Percentiles rank a stretch among this genome's conserved stretches.
These are phyloP conservation scores for Synanthedon vespiformis DNA, from an alignment of 2,888 invertebrate genomes.

Conservation along the genomic window DNA sequence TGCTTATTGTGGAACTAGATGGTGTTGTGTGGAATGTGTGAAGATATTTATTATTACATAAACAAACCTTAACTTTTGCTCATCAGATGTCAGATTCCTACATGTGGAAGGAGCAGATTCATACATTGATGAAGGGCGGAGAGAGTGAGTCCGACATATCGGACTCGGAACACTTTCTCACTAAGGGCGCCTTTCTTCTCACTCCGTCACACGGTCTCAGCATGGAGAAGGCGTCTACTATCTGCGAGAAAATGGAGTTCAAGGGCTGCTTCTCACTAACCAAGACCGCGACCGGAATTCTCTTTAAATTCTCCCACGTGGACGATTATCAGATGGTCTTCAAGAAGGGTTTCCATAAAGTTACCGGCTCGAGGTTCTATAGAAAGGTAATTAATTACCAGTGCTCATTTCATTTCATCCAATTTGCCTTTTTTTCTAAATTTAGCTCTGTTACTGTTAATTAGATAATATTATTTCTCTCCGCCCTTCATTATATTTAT, in stretches of 20 bases:
- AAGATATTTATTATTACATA: too few species aligned
- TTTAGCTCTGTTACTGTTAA: background rate
- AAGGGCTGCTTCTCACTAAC: constrained; percentile 88
- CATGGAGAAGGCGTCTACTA: constrained; percentile 86
- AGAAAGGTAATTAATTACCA: constrained; percentile 89
- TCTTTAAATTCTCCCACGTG: constrained; percentile 88
- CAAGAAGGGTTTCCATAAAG: constrained; percentile 89
- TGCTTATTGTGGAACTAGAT: too few species aligned
- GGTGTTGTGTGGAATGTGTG: too few species aligned
- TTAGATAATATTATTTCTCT: background rate
- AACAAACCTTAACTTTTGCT: background rate
- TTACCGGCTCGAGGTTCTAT: constrained; percentile 87
- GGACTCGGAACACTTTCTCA: constrained; percentile 81
- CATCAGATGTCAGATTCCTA: constrained; percentile 60
- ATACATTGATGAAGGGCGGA: constrained; percentile 75
- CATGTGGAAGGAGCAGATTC: constrained; percentile 68
- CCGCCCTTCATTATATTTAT: background rate
- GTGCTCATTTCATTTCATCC: too few species aligned
- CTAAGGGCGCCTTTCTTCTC: constrained; percentile 85
- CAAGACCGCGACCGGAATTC: constrained; percentile 88
- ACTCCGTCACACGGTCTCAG: constrained; percentile 89
- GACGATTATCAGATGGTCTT: constrained; percentile 89
- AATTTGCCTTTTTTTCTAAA: background rate
- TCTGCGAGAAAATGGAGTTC: constrained; percentile 91
- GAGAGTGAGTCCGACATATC: constrained; percentile 85